Percentiles rank a stretch among this genome's conserved stretches.
Evolutionary conservation across 2,797 vertebrate species (phyloP).

Genomic region (Brachyrhaphis roseni): DNA sequence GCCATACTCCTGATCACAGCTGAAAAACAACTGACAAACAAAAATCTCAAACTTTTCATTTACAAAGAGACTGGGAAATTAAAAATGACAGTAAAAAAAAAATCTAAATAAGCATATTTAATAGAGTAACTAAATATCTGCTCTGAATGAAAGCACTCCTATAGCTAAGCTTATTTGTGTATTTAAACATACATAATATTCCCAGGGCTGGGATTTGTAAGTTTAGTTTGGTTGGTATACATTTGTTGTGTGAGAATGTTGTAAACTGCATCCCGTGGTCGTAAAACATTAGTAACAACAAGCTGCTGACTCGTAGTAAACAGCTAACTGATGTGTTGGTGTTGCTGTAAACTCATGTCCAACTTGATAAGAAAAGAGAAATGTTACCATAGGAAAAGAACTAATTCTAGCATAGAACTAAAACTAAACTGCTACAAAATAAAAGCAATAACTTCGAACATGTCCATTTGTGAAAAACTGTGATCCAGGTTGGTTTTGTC

Average conservation of each 20-base stretch:
- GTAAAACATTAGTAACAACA: constrained; percentile 33
- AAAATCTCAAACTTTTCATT: constrained; percentile 1
- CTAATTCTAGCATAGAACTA: constrained; percentile 49
- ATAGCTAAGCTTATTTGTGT: constrained; percentile 34
- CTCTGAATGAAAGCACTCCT: constrained; percentile 12
- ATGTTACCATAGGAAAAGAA: constrained; percentile 30
- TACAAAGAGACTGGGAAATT: background rate
- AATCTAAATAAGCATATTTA: constrained; percentile 1
- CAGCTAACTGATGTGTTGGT: constrained; percentile 37
- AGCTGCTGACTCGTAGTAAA: constrained; percentile 41
- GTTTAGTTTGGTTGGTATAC: constrained; percentile 23
- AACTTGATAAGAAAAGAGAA: constrained; percentile 36
- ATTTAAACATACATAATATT: constrained; percentile 26
- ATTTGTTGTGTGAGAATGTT: constrained; percentile 30
- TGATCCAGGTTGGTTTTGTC: constrained; percentile 36
- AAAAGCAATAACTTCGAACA: constrained; percentile 35
- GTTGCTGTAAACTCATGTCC: constrained; percentile 41
- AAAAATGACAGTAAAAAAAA: background rate
- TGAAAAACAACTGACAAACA: background rate
- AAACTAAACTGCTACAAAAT: constrained; percentile 66
- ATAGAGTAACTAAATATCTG: constrained; percentile 3
- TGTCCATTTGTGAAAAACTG: constrained; percentile 42
- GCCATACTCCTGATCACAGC: background rate
- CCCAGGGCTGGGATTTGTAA: constrained; percentile 25
- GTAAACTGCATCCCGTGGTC: constrained; percentile 32